Percentiles rank a stretch among this genome's conserved stretches.
These are phyloP conservation scores for Danio albolineatus DNA, from an alignment of 2,797 vertebrate species.

Conservation along the genomic window DNA sequence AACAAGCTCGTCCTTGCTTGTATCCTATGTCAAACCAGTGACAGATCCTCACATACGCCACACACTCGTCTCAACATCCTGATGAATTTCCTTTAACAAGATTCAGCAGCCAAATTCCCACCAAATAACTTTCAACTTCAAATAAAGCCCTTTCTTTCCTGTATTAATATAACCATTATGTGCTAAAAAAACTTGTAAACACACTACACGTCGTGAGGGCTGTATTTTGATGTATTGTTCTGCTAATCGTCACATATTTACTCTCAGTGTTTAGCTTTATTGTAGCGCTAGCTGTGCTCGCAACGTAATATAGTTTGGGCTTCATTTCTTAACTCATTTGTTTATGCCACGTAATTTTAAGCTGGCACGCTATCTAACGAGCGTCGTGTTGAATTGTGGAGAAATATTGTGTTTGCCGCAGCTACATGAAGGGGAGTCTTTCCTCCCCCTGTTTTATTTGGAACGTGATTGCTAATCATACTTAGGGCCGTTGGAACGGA, in stretches of 20 bases:
- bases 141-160: slow-evolving; percentile 29
- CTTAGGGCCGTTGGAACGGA: slow-evolving; percentile 52
- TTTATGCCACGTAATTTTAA: slow-evolving; percentile 23
- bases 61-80: slow-evolving; percentile 13
- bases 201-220: not conserved
- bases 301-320: slow-evolving; percentile 39
- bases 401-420: slow-evolving; percentile 28
- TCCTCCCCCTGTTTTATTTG: slow-evolving; percentile 52
- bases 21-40: slow-evolving; percentile 38
- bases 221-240: slow-evolving; percentile 19
- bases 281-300: not conserved
- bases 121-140: slow-evolving; percentile 24
- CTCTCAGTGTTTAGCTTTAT: slow-evolving; percentile 4
- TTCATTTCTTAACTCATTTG: slow-evolving; percentile 28
- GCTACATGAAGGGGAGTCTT: slow-evolving; percentile 22
- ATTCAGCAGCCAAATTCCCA: not conserved
- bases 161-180: slow-evolving; percentile 14
- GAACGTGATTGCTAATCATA: slow-evolving; percentile 58
- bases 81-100: slow-evolving; percentile 39
- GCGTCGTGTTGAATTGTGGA: slow-evolving; percentile 7
- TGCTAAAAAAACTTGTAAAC: not conserved
- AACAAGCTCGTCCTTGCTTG: slow-evolving; percentile 24
- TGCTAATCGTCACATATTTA: slow-evolving; percentile 17
- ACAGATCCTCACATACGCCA: slow-evolving; percentile 19
- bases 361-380: slow-evolving; percentile 44